phyloP scores from a whole-genome alignment of 2,888 invertebrate species.

The Brachyopa scutellaris region DNA sequence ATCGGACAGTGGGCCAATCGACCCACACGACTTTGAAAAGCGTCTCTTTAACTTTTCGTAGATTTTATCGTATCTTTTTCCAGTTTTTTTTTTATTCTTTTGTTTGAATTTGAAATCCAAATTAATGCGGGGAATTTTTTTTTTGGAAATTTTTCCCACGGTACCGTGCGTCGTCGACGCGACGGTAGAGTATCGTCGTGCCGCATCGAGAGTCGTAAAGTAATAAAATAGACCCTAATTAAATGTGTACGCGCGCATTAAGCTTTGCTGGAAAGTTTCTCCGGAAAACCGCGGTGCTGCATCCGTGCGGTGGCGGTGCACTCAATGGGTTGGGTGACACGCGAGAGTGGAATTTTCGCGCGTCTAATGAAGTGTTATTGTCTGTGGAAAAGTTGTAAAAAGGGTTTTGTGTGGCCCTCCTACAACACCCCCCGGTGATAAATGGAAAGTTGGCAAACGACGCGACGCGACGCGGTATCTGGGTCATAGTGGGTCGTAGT shows the following conservation, averaged over 20 bases:
- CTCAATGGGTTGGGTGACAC: conserved; percentile 5
- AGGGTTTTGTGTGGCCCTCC: conserved; percentile 14
- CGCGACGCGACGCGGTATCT: conserved; percentile 4
- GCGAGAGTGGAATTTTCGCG: conserved; percentile 43
- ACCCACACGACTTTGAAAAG: conserved; percentile 17
- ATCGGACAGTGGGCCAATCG: conserved; percentile 1
- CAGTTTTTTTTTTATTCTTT: conserved; percentile 10
- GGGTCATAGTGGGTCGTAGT: conserved; percentile 35
- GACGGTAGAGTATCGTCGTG: not conserved
- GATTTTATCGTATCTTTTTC: conserved; percentile 1
- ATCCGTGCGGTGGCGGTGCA: not conserved
- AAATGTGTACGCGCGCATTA: conserved; percentile 54
- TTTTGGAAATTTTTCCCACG: conserved; percentile 48
- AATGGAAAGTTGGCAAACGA: conserved; percentile 55
- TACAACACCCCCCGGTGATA: not conserved
- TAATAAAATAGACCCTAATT: conserved; percentile 43
- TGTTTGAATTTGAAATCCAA: conserved; percentile 48
- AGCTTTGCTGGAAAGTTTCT: conserved; percentile 56
- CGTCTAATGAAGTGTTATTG: conserved; percentile 56
- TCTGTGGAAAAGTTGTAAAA: conserved; percentile 50
- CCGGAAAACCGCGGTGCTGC: not conserved
- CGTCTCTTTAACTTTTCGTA: conserved; percentile 11
- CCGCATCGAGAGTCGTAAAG: not conserved
- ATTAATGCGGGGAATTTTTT: conserved; percentile 15
- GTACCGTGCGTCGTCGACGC: not conserved